Percentiles rank a stretch among this genome's conserved stretches.
phyloP scores from a whole-genome alignment of 2,797 vertebrate genomes.

The Dipus sagitta region DNA sequence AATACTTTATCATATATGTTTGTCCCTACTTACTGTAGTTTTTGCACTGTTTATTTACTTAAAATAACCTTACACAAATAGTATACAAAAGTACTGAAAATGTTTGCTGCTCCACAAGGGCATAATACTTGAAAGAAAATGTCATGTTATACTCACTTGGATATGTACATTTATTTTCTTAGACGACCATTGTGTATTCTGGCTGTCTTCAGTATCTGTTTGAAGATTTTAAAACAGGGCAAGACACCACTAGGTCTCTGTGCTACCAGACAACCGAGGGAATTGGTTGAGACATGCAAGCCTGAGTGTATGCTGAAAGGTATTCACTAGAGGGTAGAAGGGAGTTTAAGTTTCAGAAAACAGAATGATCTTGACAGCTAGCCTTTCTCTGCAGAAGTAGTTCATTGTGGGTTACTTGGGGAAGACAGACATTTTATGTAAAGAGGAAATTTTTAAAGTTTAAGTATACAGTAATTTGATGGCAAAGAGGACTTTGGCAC shows the following conservation, averaged over 20 bases:
- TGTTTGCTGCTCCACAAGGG: not conserved
- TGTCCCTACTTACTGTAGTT: not conserved
- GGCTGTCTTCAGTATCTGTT: conserved; percentile 66
- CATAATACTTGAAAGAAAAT: conserved; percentile 69
- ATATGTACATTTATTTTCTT: conserved; percentile 58
- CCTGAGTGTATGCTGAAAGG: conserved; percentile 65
- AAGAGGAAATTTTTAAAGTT: conserved; percentile 52
- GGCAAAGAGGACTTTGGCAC: not conserved
- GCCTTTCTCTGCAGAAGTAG: conserved; percentile 58
- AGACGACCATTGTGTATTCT: conserved; percentile 36
- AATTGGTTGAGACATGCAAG: conserved; percentile 72
- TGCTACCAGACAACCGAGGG: conserved; percentile 60
- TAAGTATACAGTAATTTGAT: conserved; percentile 60
- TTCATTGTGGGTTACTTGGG: conserved; percentile 53
- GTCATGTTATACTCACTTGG: conserved; percentile 18
- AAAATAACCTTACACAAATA: conserved; percentile 39
- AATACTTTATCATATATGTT: not conserved
- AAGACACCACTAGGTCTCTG: conserved; percentile 30
- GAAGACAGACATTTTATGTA: conserved; percentile 66
- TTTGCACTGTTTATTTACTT: conserved; percentile 32
- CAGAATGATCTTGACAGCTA: conserved; percentile 64
- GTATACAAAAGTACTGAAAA: conserved; percentile 58
- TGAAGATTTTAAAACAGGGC: conserved; percentile 72
- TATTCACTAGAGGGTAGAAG: conserved; percentile 64
- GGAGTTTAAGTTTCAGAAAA: conserved; percentile 56